Evolutionary conservation across 2,797 vertebrate species (phyloP).

Genomic region (Sebastes minor): DNA sequence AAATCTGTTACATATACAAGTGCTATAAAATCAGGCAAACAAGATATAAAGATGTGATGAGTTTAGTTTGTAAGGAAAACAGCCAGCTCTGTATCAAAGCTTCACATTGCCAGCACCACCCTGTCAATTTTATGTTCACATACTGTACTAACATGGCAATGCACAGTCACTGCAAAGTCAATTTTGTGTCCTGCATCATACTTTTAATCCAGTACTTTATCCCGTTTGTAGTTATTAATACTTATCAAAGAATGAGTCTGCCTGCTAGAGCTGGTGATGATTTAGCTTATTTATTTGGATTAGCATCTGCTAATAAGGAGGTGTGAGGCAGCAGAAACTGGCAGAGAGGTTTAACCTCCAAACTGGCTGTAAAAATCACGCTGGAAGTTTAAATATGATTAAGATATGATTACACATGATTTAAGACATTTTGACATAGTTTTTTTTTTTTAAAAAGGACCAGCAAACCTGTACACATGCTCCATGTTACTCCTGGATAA

Average conservation of each 20-base stretch:
- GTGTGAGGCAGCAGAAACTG: neutral
- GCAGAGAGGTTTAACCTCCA: neutral
- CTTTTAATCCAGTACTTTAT: neutral
- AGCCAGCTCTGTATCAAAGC: neutral
- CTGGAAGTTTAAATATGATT: neutral
- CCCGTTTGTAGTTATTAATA: neutral
- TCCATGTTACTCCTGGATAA: neutral
- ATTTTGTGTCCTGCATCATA: neutral
- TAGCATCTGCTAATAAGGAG: neutral
- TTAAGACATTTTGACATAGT: neutral
- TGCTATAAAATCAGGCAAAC: neutral
- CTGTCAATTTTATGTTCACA: neutral
- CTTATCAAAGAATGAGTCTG: neutral
- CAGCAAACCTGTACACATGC: neutral
- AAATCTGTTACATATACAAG: neutral
- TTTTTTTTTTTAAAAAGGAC: neutral
- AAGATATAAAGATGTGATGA: neutral
- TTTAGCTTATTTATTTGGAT: neutral
- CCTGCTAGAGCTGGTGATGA: neutral
- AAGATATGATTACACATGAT: neutral
- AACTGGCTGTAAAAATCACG: neutral
- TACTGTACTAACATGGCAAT: neutral
- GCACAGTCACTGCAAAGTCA: neutral
- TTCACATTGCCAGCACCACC: neutral
- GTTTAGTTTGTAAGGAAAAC: neutral